phyloP scores from a whole-genome alignment of 2,888 invertebrate species.

The Melangyna quadrimaculata region DNA sequence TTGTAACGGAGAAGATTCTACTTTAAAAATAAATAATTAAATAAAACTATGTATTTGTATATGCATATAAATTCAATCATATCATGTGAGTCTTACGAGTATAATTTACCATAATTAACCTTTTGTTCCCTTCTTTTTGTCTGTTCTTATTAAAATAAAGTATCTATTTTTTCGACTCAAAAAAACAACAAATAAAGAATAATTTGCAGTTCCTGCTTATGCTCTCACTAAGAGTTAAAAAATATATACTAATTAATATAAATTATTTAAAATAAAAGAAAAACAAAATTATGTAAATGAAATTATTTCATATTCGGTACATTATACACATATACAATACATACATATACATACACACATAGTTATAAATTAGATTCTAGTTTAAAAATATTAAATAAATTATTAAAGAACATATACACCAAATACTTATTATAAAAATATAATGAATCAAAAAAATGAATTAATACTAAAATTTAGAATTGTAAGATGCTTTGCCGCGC shows the following conservation, averaged over 20 bases:
- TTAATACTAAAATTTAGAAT: not conserved
- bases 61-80: not conserved
- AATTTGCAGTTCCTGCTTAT: slow-evolving; percentile 56
- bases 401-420: slow-evolving; percentile 23
- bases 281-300: not conserved
- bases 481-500: slow-evolving; percentile 58
- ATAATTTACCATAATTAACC: not conserved
- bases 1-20: not conserved
- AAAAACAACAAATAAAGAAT: slow-evolving; percentile 15
- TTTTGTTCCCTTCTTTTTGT: not conserved
- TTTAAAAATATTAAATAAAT: not conserved
- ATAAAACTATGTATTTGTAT: not conserved
- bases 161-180: not conserved
- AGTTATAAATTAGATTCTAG: slow-evolving; percentile 20
- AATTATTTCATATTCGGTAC: slow-evolving; percentile 51
- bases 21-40: not conserved
- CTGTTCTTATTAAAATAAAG: not conserved
- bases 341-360: not conserved
- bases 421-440: slow-evolving; percentile 44
- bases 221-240: slow-evolving; percentile 39
- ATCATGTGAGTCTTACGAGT: not conserved
- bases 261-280: not conserved
- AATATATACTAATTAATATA: slow-evolving; percentile 29
- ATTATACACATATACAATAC: too few species aligned
- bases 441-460: not conserved